phyloP scores from a whole-genome alignment of 2,888 invertebrate genomes.

The Periphyllus acericola region DNA sequence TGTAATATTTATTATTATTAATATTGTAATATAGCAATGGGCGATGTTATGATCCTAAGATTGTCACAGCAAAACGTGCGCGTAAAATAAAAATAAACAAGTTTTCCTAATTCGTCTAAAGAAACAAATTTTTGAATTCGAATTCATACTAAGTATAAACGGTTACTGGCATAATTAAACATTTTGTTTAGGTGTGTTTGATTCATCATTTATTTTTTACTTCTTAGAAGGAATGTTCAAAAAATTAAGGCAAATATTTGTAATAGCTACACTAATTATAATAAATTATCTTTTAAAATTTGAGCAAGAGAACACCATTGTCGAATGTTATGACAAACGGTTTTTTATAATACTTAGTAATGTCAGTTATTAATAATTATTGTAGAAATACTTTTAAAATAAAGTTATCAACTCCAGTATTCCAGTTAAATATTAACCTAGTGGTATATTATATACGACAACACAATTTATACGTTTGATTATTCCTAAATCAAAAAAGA shows the following conservation, averaged over 20 bases:
- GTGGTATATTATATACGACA: neutral
- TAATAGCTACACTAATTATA: conserved; percentile 20
- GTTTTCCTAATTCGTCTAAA: neutral
- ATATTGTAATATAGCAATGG: conserved; percentile 20
- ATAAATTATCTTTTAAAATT: conserved; percentile 11
- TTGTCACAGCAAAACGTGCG: conserved; percentile 44
- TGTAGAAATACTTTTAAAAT: neutral
- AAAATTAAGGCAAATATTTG: conserved; percentile 16
- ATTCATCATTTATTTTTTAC: conserved; percentile 3
- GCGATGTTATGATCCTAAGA: conserved; percentile 33
- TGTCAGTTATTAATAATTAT: neutral
- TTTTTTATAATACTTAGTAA: conserved; percentile 4
- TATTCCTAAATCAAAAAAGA: neutral
- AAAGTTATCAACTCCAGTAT: neutral
- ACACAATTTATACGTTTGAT: neutral
- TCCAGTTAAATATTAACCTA: neutral
- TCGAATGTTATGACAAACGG: conserved; percentile 21
- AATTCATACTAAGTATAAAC: conserved; percentile 18
- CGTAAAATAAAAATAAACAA: neutral
- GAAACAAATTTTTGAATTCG: neutral
- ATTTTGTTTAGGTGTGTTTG: neutral
- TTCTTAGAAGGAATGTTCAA: neutral
- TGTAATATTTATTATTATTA: neutral
- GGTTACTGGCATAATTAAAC: neutral
- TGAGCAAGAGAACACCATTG: conserved; percentile 41